Conservation (phyloP, 1,140 invertebrate genomes). For the Drosophila paulistorum region DNA sequence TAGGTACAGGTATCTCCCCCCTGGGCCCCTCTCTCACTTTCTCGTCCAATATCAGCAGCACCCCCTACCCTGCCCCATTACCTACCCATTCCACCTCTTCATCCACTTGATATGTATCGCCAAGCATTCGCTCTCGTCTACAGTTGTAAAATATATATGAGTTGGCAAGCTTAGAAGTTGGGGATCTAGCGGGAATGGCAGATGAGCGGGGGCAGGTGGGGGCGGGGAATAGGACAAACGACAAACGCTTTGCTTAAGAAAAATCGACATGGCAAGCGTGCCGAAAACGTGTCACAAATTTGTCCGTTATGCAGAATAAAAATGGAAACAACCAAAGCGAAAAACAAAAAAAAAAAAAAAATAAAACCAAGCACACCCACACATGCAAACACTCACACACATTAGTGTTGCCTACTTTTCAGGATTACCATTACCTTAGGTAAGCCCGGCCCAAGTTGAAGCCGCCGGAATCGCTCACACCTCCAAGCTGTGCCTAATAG, state of each 20-base stretch:
- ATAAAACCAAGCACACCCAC: background rate
- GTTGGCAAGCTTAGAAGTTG: slow-evolving; percentile 25
- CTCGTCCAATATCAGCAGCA: background rate
- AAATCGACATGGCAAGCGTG: slow-evolving; percentile 78
- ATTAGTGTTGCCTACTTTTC: slow-evolving; percentile 61
- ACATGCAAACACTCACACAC: background rate
- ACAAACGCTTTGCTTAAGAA: slow-evolving; percentile 74
- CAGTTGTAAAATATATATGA: slow-evolving; percentile 79
- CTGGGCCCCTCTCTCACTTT: no score
- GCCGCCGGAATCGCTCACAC: background rate
- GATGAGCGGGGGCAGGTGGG: background rate
- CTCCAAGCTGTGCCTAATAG: background rate
- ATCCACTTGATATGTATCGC: slow-evolving; percentile 66
- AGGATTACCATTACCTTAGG: slow-evolving; percentile 55
- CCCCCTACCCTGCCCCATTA: background rate
- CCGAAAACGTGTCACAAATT: slow-evolving; percentile 78
- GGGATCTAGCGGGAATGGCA: background rate
- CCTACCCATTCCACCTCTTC: background rate
- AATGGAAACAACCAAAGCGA: slow-evolving; percentile 7
- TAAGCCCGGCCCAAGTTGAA: slow-evolving; percentile 9
- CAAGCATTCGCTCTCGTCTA: slow-evolving; percentile 39
- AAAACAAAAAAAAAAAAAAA: no score
- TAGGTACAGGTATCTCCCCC: slow-evolving; percentile 51
- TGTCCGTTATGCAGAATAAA: slow-evolving; percentile 52
- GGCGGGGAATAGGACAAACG: slow-evolving; percentile 42